Evolutionary conservation across 1,140 invertebrate genomes (phyloP), one percentile per base, ranked within the genome.

Genomic region (Vollenhovia emeryi): DNA sequence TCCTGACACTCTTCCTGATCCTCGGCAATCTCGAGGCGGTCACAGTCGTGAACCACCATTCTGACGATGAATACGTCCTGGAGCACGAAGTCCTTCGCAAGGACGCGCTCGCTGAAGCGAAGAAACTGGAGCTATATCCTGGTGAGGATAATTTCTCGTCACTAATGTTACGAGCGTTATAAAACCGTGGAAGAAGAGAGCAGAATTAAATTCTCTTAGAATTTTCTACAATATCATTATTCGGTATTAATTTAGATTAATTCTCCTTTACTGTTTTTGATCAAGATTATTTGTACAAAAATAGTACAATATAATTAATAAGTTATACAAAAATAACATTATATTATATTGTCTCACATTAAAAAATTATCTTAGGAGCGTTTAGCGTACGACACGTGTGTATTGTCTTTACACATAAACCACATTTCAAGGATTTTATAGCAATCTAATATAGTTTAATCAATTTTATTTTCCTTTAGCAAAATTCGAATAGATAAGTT

Each of bases 1-100:
- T 92, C 21, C 75, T 92, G 24, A 89, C 89, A 43, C 60, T 92
- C 40, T 86, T 93, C 60, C 82, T 93, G 83, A 91, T 91, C 68
- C 73, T 93, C 55, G 88, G 87, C 3, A 74, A 88, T 80, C 87
- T 94, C 71, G 78, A 89, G 36, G 93, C 94, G 52, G 84, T 93
- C 27, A 93, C 92, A 21, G 88, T 94, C 52, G 92, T 95, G 15
- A 91, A 94, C 68, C 93, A 93, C 52, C 92, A 93, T 76, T 52
- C 89, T 0, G 91, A 93, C 24, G 92, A 94, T 71, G 93, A 94
- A 57, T 92, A 92, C 74, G 69, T 90, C 0, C 52, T 94, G n/a
- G 93, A 94, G 18, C 94, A 95, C 66, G 79, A 93, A 85, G 90
- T 95, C 11, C 73, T 76, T 15, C 92, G 92, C 52, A 86, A 94